Evolutionary conservation across 2,113 vertebrate genomes (phyloP), one percentile per base, ranked within the genome.

Genomic region (Manacus vitellinus): DNA sequence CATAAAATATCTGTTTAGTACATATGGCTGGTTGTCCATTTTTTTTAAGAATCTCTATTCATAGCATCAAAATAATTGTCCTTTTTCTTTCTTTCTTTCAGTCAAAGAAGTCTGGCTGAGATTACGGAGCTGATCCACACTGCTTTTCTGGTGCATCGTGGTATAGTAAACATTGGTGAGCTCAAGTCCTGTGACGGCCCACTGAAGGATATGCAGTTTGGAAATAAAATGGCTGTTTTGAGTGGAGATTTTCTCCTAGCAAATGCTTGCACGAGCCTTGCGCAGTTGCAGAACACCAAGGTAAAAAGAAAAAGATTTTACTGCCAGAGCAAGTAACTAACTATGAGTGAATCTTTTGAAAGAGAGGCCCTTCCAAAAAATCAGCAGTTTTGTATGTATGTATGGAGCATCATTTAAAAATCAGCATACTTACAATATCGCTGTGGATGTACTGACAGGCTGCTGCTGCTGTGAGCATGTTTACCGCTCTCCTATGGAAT

Each of bases 51-150:
- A 61, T 58, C 25, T 66, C 1, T 37, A 6, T 85, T 88, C 23
- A 31, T 54, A 63, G 16, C 27, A 18, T 87, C 43, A 95, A 65
- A 74, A 67, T 92, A 95, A 84, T 54, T 63, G 12, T 58, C 22
- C 75, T 88, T 95, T 61, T 95, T 68, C 88, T 98, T 94, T 37
- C 58, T 59, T 37, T 96, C 95, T 98, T 96, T 77, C 92, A 99
- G 99, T 96, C 99, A 99, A 96, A 98, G 99, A 95, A 99, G 98
- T 89, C 97, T 99, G 97, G 99, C 99, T 25, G 99, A 99, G 98
- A 99, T 99, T 97, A 99, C 99, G 0, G 99, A 99, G 94, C 96
- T 99, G 97, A 99, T 99, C 96, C 99, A 99, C 92, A 99, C 99
- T 2, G 99, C 99, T 37, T 99, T 99, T 95, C 98, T 99, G 91